Base-by-base conservation (phyloP, 2,113 vertebrate genomes). In the Propithecus coquereli region DNA sequence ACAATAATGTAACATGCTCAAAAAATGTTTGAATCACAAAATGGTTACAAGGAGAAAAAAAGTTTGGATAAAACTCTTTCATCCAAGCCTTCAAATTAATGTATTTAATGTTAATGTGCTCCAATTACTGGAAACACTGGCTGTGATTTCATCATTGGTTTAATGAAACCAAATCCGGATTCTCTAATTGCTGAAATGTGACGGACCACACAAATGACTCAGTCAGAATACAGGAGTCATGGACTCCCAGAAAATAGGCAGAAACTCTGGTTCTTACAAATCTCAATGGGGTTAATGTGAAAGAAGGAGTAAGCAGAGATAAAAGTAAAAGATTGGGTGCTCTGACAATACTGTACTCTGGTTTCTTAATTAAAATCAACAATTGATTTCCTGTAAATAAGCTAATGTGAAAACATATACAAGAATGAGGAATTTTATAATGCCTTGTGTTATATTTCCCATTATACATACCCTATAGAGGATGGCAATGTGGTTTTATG, bases 21-120 rank as follows among this genome's bases (percentile, higher is more conserved):
- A 57, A 34, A n/a, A 20, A 50, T 85, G 40, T 97, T 90, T 90
- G 61, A 96, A 83, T 79, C 77, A 66, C 32, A 54, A 86, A 97
- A 71, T 45, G 34, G 37, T 7, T 94, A 70, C 68, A 16, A 93
- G 16, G 13, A 94, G 57, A 91, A 91, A 91, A 57, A 74, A 66
- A 57, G 18, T 91, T 90, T 94, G 50, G n/a, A 80, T 85, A 91
- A 94, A 97, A 97, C 65, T 81, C 89, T 86, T 95, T 93, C 74
- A 96, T 32, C 80, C 65, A 84, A 92, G 37, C 40, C 90, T 85
- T 94, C 45, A 94, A 93, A 92, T 90, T 59, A 93, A 90, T 84
- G 25, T n/a, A 54, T 83, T 95, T 85, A 95, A 50, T 70, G 40
- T 71, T 74, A 92, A 93, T 90, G 43, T 61, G 47, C 20, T 82